Evolutionary conservation across 2,888 invertebrate genomes (phyloP), one percentile per base, ranked within the genome.

Genomic region (Mactromeris polynyma): DNA sequence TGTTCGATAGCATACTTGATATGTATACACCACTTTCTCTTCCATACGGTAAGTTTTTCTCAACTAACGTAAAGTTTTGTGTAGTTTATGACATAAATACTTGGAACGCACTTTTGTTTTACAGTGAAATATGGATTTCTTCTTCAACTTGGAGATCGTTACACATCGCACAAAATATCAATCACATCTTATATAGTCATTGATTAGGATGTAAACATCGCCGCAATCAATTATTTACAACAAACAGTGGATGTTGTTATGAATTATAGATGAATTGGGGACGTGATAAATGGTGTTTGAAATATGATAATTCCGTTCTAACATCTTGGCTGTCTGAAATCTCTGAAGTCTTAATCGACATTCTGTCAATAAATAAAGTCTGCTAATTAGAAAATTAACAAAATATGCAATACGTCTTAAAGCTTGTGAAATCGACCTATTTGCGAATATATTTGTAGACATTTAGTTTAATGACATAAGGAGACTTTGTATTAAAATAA

Each of bases 281-380:
- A 73, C 73, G 14, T 73, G 73, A 73, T 73, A 73, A 73, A 73
- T 33, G 73, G 73, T 33, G 73, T 73, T 73, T 73, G 73, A 73
- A 73, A 73, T 73, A 73, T 73, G 33, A 73, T 73, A 33, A 33
- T 36, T 73, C 33, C 19, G 1, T 33, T 36, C 73, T 36, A 4
- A 19, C 33, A 17, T 33, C 33, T 14, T 73, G n/a, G 31, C 19
- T 36, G 33, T 73, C 73, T 19, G 26, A 31, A 73, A 33, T 73
- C 73, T 73, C 11, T 11, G 73, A 36, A 17, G 36, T 73, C 73
- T 73, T 73, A 33, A 73, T 73, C 73, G 73, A 73, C 73, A 36
- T 73, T 73, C 33, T 33, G 73, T 2, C 73, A 73, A 73, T 73
- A 73, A 26, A 26, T 26, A 2, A 33, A 9, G 73, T 73, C 73